Evolutionary conservation across 2,888 invertebrate species (phyloP).

Genomic region (Podotricha telesiphe): DNA sequence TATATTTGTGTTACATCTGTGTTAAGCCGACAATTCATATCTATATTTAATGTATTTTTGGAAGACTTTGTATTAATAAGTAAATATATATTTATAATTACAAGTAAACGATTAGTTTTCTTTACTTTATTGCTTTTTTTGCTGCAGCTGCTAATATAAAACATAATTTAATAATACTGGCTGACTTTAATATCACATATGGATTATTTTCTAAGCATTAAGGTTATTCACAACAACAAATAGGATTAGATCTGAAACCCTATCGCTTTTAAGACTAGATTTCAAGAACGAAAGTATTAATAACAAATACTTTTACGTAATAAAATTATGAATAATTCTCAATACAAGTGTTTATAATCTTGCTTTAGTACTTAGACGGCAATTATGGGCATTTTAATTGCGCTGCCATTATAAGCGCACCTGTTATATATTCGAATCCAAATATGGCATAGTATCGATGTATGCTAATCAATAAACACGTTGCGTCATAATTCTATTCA

Average conservation of each 20-base stretch:
- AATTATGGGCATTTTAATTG: slow-evolving; percentile 16
- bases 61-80: not conserved
- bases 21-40: not conserved
- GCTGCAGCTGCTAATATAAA: not conserved
- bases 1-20: not conserved
- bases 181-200: not conserved
- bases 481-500: slow-evolving; percentile 69
- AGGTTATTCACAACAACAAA: not conserved
- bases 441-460: slow-evolving; percentile 57
- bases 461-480: slow-evolving; percentile 66
- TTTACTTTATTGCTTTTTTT: not conserved
- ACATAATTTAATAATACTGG: not conserved
- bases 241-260: slow-evolving; percentile 22
- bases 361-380: not conserved
- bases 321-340: slow-evolving; percentile 1
- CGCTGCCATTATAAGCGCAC: slow-evolving; percentile 27
- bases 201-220: slow-evolving; percentile 5
- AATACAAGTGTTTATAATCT: not conserved
- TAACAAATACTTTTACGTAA: slow-evolving; percentile 22
- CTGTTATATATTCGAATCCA: slow-evolving; percentile 45
- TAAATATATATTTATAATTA: not conserved
- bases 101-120: not conserved
- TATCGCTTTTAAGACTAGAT: not conserved
- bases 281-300: slow-evolving; percentile 22
- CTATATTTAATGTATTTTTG: not conserved